These are phyloP conservation scores for Lepidurus arcticus DNA, from an alignment of 1,140 invertebrate genomes.

Conservation along the genomic window DNA sequence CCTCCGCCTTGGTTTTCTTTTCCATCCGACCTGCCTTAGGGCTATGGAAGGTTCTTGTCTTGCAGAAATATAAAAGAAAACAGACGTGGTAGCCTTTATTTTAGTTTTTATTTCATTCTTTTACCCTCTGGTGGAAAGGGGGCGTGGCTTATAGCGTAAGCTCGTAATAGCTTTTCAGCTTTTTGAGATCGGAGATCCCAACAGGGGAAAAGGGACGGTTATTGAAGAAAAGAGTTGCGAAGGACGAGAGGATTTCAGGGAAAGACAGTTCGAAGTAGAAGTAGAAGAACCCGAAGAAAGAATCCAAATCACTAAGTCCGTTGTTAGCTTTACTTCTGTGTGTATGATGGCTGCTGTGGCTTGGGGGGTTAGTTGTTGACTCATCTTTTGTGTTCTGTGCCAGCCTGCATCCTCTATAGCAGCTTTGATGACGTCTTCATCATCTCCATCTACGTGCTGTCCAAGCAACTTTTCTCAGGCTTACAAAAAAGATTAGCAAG, in stretches of 20 bases:
- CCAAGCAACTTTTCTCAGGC: slow-evolving; percentile 7
- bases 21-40: neutral
- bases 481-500: neutral
- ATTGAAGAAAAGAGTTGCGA: neutral
- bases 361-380: slow-evolving; percentile 4
- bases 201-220: neutral
- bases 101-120: no score
- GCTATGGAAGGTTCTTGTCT: neutral
- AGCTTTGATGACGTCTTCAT: slow-evolving; percentile 15
- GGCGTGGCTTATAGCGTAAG: no score
- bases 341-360: slow-evolving; percentile 14
- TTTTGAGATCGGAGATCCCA: no score
- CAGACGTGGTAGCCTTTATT: no score
- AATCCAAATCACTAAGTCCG: neutral
- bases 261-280: neutral
- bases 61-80: neutral
- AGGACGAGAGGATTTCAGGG: neutral
- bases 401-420: slow-evolving; percentile 1
- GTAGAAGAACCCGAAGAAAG: neutral
- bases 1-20: neutral
- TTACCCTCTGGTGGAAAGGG: no score
- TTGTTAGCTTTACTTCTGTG: slow-evolving; percentile 9
- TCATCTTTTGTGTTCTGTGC: slow-evolving; percentile 7
- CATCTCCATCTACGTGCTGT: slow-evolving; percentile 7
- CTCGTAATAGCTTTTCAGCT: no score